A percentile compares a stretch with the other conserved stretches of the same genome.
These are phyloP conservation scores for Pterostichus madidus DNA, from an alignment of 2,888 invertebrate species.

Conservation along the genomic window DNA sequence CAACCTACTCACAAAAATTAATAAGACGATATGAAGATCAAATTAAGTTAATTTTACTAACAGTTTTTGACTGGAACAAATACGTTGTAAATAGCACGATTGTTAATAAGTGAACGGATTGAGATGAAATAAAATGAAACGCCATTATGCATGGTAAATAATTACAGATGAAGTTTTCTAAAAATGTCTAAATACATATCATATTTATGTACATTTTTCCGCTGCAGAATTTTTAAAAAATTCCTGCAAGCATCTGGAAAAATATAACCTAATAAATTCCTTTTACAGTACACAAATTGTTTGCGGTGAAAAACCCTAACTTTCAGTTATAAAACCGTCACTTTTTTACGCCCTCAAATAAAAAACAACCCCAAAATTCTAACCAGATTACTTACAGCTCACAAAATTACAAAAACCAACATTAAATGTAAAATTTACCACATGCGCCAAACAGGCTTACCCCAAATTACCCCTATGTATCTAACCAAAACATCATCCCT, in stretches of 20 bases:
- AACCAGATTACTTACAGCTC: constrained; percentile 10
- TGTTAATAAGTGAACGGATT: no score
- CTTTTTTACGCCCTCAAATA: constrained; percentile 3
- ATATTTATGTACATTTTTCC: no score
- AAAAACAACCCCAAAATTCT: constrained; percentile 2
- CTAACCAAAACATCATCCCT: constrained; percentile 26
- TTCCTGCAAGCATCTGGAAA: background rate
- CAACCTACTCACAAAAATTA: no score
- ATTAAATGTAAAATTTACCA: constrained; percentile 30
- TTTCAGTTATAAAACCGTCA: background rate
- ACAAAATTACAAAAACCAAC: constrained; percentile 30
- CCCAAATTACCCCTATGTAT: constrained; percentile 38
- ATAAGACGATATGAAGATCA: no score
- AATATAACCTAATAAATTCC: background rate
- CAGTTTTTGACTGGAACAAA: no score
- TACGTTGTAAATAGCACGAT: no score
- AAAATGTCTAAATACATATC: no score
- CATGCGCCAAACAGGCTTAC: constrained; percentile 12
- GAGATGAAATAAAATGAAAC: no score
- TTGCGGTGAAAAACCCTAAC: background rate
- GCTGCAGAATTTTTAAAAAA: no score
- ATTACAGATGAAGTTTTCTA: no score
- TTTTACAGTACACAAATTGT: background rate
- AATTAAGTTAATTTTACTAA: no score
- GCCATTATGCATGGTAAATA: no score